Base-by-base conservation (phyloP, 2,888 invertebrate species). In the Archips crataeganus region DNA sequence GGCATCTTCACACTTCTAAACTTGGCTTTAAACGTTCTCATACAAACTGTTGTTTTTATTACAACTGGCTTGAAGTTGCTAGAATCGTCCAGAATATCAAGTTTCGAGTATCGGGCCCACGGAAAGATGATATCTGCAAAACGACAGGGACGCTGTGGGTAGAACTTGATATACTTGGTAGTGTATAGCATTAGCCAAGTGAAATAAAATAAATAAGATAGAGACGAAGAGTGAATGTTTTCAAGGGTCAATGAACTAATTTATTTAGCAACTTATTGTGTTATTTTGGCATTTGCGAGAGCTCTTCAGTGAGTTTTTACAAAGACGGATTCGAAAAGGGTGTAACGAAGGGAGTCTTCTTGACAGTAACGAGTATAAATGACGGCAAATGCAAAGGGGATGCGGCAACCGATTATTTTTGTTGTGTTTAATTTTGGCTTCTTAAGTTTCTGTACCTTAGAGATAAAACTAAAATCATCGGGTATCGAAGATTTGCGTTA, bases 311-410 rank as follows among this genome's bases (percentile, higher is more conserved):
- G 11, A 13, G 5, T 49, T n/a, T 42, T 32, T 32, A 45, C 63
- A 63, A 63, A 23, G 42, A 42, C 9, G 61, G 63, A 45, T 63
- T 23, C 8, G 45, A 6, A 32, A 47, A 45, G 63, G 61, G 45
- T 11, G 63, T 32, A 32, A 45, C 5, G 11, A 10, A 45, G 62
- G 63, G 23, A 23, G 23, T 23, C 11, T 9, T 6, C 5, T 23
- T 42, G 62, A 11, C 42, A 2, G 42, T 6, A 5, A 9, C 3
- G 62, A 42, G 61, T 49, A 23, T 23, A 15, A 62, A 36, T 4
- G 42, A 62, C 15, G 15, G 39, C 15, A 5, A 62, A 39, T 15
- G 36, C 15, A 9, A 15, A 11, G 15, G 62, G 62, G 63, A 10
- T 9, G 42, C 15, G 13, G 2, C 1, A 32, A 32, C 32, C 11